Evolutionary conservation across 2,113 vertebrate species (phyloP).

Genomic region (Macheiramphus alcinus): DNA sequence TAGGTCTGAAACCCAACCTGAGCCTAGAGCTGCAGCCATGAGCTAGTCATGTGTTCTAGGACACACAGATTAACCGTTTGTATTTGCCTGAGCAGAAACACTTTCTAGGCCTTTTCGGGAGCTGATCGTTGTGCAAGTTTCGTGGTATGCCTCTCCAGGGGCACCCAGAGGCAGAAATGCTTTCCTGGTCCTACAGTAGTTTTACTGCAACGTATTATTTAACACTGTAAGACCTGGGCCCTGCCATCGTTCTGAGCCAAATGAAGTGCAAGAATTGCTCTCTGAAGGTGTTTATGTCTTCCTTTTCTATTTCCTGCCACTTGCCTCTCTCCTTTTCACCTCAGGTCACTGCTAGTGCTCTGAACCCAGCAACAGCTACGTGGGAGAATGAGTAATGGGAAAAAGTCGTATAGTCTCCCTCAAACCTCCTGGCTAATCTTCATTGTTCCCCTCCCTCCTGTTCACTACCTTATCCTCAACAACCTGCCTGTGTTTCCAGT

Average conservation of each 20-base stretch:
- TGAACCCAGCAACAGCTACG: background rate
- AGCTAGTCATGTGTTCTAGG: background rate
- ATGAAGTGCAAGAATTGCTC: background rate
- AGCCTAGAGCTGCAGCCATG: background rate
- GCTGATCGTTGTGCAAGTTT: background rate
- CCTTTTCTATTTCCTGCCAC: background rate
- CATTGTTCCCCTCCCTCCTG: background rate
- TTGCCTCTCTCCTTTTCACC: background rate
- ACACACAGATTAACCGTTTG: background rate
- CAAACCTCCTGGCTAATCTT: background rate
- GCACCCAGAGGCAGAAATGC: background rate
- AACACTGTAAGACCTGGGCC: background rate
- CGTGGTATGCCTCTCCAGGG: background rate
- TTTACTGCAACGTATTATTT: background rate
- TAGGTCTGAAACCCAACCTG: background rate
- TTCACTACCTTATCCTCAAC: background rate
- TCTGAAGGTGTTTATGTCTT: background rate
- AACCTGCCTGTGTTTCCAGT: slow-evolving; percentile 68
- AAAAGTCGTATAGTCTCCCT: background rate
- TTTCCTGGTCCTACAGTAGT: background rate
- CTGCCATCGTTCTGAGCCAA: background rate
- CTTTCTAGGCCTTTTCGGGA: background rate
- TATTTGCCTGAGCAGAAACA: background rate
- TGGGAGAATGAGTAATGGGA: background rate
- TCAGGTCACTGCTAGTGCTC: background rate